These are phyloP conservation scores for Melikaiella ostensackeni DNA, from an alignment of 2,888 invertebrate genomes.

Conservation along the genomic window DNA sequence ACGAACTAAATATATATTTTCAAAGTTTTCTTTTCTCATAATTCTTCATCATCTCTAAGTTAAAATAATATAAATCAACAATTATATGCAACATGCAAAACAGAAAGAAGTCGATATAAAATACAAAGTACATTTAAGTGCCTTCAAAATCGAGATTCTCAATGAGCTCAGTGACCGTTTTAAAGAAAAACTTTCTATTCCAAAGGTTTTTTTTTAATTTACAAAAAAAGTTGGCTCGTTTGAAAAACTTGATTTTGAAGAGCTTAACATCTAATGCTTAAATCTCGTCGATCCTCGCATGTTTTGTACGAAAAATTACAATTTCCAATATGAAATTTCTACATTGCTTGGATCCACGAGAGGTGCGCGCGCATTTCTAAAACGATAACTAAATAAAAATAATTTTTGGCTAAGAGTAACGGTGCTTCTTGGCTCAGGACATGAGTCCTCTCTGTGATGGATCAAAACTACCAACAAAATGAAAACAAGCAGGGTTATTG, in stretches of 20 bases:
- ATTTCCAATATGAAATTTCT: slow-evolving; percentile 1
- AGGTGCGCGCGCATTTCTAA: slow-evolving; percentile 47
- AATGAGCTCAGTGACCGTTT: neutral
- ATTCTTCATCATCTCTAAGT: neutral
- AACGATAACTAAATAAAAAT: slow-evolving; percentile 73
- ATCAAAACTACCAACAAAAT: slow-evolving; percentile 59
- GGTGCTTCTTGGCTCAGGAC: slow-evolving; percentile 62
- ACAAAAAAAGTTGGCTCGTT: neutral
- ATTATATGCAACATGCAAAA: slow-evolving; percentile 69
- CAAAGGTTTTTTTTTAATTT: neutral
- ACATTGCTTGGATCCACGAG: slow-evolving; percentile 36
- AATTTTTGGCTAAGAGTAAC: slow-evolving; percentile 77
- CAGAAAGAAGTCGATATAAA: slow-evolving; percentile 52
- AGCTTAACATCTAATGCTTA: slow-evolving; percentile 26
- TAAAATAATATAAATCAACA: slow-evolving; percentile 64
- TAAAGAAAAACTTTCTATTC: neutral
- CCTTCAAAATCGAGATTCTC: neutral
- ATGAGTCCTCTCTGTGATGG: slow-evolving; percentile 57
- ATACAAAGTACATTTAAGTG: slow-evolving; percentile 22
- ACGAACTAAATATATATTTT: slow-evolving; percentile 46
- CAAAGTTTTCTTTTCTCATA: slow-evolving; percentile 18
- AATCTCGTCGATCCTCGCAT: slow-evolving; percentile 24
- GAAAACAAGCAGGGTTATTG: slow-evolving; percentile 56
- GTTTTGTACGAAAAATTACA: slow-evolving; percentile 31
- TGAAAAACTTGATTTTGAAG: slow-evolving; percentile 10